Evolutionary conservation across 2,797 vertebrate species (phyloP), one percentile per base, ranked within the genome.

Genomic region (Erithacus rubecula): DNA sequence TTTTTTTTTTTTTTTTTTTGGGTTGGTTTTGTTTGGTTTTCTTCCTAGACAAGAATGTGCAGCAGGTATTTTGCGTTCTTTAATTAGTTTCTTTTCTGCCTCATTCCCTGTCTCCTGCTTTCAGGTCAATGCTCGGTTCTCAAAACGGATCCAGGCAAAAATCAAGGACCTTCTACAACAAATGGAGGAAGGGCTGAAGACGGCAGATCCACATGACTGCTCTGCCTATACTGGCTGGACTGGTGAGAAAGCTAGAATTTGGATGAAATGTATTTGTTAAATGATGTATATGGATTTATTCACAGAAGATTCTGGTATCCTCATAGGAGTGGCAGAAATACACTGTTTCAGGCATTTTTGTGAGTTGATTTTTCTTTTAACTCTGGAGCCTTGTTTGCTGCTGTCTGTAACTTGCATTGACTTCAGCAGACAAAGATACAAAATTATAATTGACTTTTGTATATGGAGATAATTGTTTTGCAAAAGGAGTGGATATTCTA

Each of bases 141-240:
- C 98, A 92, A 99, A 97, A 93, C 98, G 98, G 83, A 98, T 99
- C 77, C 98, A 99, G 93, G 97, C 96, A 86, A 99, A 99, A 98
- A 99, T 99, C 69, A 99, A 99, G 94, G 99, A 99, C 89, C 98
- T 99, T 74, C 97, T 99, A 16, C 98, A 98, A 79, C 99, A 99
- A 94, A 99, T 99, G 99, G 99, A 99, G 81, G 99, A 99, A 95
- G 99, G 99, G 15, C 97, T 99, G 83, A 99, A 99, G 97, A 99
- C 99, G 0, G 99, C 99, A 4, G 99, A 99, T 86, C 99, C 99
- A 4, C 99, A 99, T 17, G 99, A 99, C 78, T 99, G 98, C 95
- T 99, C 99, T 90, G 96, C 98, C 2, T 99, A 99, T 90, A 99
- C 99, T 3, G 99, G 99, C 49, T 99, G 99, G 99, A 99, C 99